A percentile compares a stretch with the other conserved stretches of the same genome.
Conservation (phyloP, 2,888 invertebrate genomes). For the Ectemnius continuus region DNA sequence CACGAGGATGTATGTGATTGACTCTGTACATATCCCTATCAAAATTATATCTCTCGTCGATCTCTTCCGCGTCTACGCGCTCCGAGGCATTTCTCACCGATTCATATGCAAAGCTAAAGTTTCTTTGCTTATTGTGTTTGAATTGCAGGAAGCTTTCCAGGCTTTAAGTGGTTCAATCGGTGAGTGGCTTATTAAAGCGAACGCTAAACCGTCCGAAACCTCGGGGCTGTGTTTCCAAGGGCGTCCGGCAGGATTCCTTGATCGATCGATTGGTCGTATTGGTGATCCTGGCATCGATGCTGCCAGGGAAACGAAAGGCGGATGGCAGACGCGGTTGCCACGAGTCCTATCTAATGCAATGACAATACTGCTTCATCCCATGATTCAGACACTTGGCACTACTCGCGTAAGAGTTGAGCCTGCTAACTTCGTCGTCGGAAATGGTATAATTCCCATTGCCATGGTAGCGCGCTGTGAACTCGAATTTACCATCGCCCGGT, state of each 20-base stretch:
- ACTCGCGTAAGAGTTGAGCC: slow-evolving; percentile 70
- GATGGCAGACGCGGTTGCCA: background rate
- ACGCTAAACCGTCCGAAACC: background rate
- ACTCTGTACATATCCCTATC: slow-evolving; percentile 5
- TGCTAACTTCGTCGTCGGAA: slow-evolving; percentile 70
- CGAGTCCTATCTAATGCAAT: slow-evolving; percentile 60
- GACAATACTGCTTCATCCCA: slow-evolving; percentile 73
- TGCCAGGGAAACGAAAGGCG: background rate
- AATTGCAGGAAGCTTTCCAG: no score
- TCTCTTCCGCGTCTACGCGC: no score
- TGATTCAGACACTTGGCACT: slow-evolving; percentile 69
- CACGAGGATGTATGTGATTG: no score
- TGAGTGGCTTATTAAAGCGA: no score
- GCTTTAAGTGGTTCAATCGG: no score
- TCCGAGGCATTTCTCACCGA: no score
- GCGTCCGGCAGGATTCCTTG: background rate
- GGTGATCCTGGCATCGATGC: background rate
- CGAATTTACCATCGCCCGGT: slow-evolving; percentile 85
- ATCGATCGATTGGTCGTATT: slow-evolving; percentile 20
- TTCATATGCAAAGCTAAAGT: no score
- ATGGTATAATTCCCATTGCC: slow-evolving; percentile 69
- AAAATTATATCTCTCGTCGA: slow-evolving; percentile 10
- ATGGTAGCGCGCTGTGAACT: slow-evolving; percentile 82
- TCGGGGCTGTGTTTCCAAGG: background rate
- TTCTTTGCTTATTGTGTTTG: no score